Percentiles rank a stretch among this genome's conserved stretches.
These are phyloP conservation scores for Ectropis crepuscularia DNA, from an alignment of 2,888 invertebrate species.

Conservation along the genomic window DNA sequence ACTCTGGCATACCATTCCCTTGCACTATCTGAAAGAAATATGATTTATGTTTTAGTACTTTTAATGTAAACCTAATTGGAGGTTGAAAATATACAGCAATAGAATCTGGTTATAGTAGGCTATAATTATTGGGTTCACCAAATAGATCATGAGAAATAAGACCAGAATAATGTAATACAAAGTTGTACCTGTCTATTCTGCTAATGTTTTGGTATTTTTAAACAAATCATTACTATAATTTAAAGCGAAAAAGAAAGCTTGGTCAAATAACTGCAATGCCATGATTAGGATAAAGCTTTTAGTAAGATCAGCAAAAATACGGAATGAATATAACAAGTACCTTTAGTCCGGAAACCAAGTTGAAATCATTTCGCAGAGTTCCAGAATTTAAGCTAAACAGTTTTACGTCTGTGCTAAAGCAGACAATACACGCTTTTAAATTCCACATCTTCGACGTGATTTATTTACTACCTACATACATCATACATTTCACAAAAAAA, in stretches of 20 bases:
- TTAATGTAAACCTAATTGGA: background rate
- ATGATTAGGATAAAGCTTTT: background rate
- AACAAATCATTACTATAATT: background rate
- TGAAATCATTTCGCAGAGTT: slow-evolving; percentile 64
- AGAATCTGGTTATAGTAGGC: too few species aligned
- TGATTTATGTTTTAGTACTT: background rate
- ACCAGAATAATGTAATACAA: too few species aligned
- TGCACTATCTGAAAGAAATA: slow-evolving; percentile 57
- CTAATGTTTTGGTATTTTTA: too few species aligned
- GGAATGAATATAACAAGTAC: slow-evolving; percentile 49
- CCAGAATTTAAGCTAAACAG: slow-evolving; percentile 62
- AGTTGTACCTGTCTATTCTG: too few species aligned
- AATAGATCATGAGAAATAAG: too few species aligned
- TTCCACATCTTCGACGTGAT: slow-evolving; percentile 57
- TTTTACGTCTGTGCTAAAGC: slow-evolving; percentile 65
- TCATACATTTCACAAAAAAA: background rate
- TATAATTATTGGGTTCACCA: too few species aligned
- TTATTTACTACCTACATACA: background rate
- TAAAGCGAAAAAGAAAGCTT: background rate
- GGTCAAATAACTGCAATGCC: background rate
- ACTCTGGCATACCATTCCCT: slow-evolving; percentile 66
- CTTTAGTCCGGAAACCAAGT: slow-evolving; percentile 68
- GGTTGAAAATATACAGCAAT: too few species aligned
- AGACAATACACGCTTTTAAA: slow-evolving; percentile 70
- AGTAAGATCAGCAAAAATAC: slow-evolving; percentile 26